Base-by-base conservation (phyloP, 1,140 invertebrate genomes). In the Cydia strobilella region DNA sequence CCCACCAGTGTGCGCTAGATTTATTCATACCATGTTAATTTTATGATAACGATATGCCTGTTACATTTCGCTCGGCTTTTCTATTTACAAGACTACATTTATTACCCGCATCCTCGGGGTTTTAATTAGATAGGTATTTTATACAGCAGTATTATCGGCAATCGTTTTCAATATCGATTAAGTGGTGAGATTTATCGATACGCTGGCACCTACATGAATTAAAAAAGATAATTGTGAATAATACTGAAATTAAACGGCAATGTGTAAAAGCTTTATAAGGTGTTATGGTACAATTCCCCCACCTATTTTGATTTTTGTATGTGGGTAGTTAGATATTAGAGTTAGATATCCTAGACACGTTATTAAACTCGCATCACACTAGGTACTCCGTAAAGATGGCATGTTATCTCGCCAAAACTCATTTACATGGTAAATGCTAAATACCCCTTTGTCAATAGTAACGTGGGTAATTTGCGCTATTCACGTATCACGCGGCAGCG, bases 51-150 rank as follows among this genome's bases (percentile, higher is more conserved):
- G 0, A 69, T 69, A 31, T 0, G 15, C 35, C 6, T 35, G 31
- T 39, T 35, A 69, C 31, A 35, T 31, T 69, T 69, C n/a, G 31
- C 63, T n/a, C 10, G 12, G 63, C 27, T 69, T 69, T 69, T 35
- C 65, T 69, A 66, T 7, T 66, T n/a, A 18, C 31, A 6, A 31
- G 13, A 31, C 12, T 15, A 9, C 54, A 69, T 69, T 65, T 15
- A 65, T 31, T 18, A 39, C 65, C 65, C 65, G 65, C 65, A 69
- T 69, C 27, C 13, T 31, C 27, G 31, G 13, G n/a, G 27, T 39
- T 69, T 69, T 69, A 69, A 69, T 69, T 69, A 12, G 27, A 69
- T 35, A 31, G 25, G 15, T 39, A 69, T 69, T 39, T 69, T 69
- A 69, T 59, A 59, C 54, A 59, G 54, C 18, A 59, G 10, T n/a